These are phyloP conservation scores for Alosa alosa DNA, from an alignment of 2,113 vertebrate species.

Conservation along the genomic window DNA sequence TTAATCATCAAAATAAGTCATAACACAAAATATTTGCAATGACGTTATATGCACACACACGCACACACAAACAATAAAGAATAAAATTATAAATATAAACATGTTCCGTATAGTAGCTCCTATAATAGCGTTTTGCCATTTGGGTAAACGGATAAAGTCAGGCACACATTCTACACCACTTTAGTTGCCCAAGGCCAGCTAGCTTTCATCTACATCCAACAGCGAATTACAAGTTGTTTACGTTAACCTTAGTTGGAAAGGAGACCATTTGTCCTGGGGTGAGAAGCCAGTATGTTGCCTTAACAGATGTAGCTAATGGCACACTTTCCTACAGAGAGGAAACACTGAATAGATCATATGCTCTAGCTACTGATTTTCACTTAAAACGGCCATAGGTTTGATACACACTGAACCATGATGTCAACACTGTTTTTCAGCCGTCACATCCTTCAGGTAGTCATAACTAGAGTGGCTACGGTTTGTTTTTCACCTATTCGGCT, in stretches of 20 bases:
- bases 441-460: neutral
- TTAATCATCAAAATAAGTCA: constrained; percentile 14
- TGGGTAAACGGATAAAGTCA: neutral
- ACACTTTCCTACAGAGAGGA: neutral
- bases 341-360: too few relatives aligned
- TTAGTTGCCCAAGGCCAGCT: neutral
- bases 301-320: neutral
- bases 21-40: neutral
- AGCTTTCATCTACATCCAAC: neutral
- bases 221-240: neutral
- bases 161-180: neutral
- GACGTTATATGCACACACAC: neutral
- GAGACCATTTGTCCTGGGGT: neutral
- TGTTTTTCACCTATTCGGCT: neutral
- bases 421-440: neutral
- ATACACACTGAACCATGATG: neutral
- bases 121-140: neutral
- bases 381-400: neutral
- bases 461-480: neutral
- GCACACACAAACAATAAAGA: neutral
- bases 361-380: neutral
- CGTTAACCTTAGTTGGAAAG: neutral
- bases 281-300: neutral
- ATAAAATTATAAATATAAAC: neutral
- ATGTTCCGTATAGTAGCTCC: neutral